Conservation (phyloP, 2,113 vertebrate species). For the Podarcis cretensis region DNA sequence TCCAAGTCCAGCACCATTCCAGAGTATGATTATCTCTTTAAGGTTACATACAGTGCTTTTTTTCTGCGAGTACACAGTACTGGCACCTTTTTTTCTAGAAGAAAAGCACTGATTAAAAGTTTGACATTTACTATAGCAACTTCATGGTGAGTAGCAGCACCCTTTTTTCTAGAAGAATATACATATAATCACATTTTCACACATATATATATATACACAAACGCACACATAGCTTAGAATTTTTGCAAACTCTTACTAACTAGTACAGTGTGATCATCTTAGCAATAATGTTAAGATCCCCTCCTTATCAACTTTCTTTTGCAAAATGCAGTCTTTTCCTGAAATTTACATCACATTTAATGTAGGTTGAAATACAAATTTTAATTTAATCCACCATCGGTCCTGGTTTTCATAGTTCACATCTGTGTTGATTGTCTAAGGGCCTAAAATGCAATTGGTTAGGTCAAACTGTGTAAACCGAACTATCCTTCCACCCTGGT, state of each 20-base stretch:
- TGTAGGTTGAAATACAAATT: constrained; percentile 21
- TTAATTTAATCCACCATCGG: constrained; percentile 39
- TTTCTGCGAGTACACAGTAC: too few relatives aligned
- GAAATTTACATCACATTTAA: constrained; percentile 57
- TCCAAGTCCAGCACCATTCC: not conserved
- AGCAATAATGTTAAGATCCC: constrained; percentile 16
- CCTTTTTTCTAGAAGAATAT: too few relatives aligned
- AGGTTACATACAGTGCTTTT: too few relatives aligned
- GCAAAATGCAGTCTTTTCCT: constrained; percentile 58
- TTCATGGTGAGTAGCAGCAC: too few relatives aligned
- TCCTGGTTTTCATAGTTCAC: constrained; percentile 33
- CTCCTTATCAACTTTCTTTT: constrained; percentile 39
- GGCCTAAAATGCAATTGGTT: not conserved
- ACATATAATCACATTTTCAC: too few relatives aligned
- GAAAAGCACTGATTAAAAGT: too few relatives aligned
- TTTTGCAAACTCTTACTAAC: too few relatives aligned
- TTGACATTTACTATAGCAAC: too few relatives aligned
- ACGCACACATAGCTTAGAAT: too few relatives aligned
- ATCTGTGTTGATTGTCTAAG: constrained; percentile 35
- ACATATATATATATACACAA: too few relatives aligned
- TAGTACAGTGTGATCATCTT: not conserved
- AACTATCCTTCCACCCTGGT: not conserved
- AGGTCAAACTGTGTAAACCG: not conserved
- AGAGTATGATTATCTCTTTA: too few relatives aligned
- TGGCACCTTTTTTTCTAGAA: too few relatives aligned